phyloP scores from a whole-genome alignment of 2,113 vertebrate species.

The Blennius ocellaris region DNA sequence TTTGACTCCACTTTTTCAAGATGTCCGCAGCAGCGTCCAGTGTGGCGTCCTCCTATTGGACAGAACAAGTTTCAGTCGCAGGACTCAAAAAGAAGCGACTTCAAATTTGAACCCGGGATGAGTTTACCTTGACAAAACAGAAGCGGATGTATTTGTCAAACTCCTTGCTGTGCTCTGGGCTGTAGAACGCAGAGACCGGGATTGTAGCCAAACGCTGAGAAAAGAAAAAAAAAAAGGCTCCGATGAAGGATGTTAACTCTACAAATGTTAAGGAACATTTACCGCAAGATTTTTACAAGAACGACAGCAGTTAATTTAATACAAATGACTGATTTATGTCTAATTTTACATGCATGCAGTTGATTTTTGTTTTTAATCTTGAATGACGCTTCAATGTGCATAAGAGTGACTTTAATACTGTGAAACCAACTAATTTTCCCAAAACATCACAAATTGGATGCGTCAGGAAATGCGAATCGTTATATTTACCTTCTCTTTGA shows the following conservation, averaged over 20 bases:
- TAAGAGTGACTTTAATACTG: too few species aligned
- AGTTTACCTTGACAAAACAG: conserved; percentile 94
- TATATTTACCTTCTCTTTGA: conserved; percentile 88
- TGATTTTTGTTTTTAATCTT: too few species aligned
- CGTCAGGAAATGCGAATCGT: background rate
- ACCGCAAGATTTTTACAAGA: too few species aligned
- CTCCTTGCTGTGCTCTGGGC: conserved; percentile 81
- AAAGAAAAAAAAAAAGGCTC: background rate
- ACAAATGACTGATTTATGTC: too few species aligned
- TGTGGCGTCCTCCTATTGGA: conserved; percentile 89
- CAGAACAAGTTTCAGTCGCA: background rate
- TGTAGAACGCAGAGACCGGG: conserved; percentile 90
- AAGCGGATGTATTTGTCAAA: conserved; percentile 91
- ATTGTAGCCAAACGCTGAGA: conserved; percentile 90
- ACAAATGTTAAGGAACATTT: too few species aligned
- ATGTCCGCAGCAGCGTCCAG: conserved; percentile 89
- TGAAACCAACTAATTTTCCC: too few species aligned
- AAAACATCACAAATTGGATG: too few species aligned
- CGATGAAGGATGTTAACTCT: too few species aligned
- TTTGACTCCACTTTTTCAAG: conserved; percentile 86
- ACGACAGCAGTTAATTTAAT: too few species aligned
- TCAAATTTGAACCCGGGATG: background rate
- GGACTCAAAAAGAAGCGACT: background rate
- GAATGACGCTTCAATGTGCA: too few species aligned
- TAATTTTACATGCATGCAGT: too few species aligned